Percentiles rank a stretch among this genome's conserved stretches.
Conservation (phyloP, 2,113 vertebrate species). For the Lutjanus erythropterus region DNA sequence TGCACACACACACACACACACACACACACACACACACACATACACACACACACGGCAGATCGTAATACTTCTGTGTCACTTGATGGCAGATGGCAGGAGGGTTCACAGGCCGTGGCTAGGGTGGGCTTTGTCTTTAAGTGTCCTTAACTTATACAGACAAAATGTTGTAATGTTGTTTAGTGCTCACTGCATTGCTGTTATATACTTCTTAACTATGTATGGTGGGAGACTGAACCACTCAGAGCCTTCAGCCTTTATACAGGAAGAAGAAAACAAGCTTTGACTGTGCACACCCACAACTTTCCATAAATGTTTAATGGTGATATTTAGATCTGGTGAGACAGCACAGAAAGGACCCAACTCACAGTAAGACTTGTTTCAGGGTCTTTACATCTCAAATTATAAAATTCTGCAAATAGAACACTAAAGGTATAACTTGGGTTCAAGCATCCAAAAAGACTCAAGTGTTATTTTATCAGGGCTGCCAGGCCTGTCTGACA, state of each 20-base stretch:
- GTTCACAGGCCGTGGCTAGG: too few species aligned
- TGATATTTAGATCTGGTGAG: slow-evolving; percentile 2
- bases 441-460: background rate
- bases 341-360: background rate
- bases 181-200: background rate
- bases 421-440: too few species aligned
- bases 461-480: background rate
- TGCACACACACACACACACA: too few species aligned
- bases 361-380: background rate
- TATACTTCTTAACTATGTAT: background rate
- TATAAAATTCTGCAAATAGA: background rate
- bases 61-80: too few species aligned
- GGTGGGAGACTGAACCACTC: background rate
- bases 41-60: too few species aligned
- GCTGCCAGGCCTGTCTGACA: too few species aligned
- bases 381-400: background rate
- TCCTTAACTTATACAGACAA: too few species aligned
- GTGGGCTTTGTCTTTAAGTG: too few species aligned
- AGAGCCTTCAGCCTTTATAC: slow-evolving; percentile 4
- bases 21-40: too few species aligned
- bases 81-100: too few species aligned
- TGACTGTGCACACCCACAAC: background rate
- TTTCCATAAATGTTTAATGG: slow-evolving; percentile 14
- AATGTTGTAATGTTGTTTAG: background rate
- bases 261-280: slow-evolving; percentile 40